Conservation (phyloP, 2,888 invertebrate species). For the Nematopogon swammerdamellus region DNA sequence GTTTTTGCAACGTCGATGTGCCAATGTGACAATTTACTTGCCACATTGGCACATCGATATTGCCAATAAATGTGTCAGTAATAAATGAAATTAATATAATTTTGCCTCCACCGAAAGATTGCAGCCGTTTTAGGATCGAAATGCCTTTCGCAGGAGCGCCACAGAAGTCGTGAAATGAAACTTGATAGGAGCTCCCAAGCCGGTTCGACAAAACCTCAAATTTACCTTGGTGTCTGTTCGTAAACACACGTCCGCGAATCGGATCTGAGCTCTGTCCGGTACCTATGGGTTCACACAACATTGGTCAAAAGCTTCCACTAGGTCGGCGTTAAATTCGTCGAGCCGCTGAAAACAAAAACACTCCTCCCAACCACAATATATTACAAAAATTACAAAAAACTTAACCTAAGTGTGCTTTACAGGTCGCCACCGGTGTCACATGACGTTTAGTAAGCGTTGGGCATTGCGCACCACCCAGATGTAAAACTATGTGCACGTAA, state of each 20-base stretch:
- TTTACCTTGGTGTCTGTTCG: background rate
- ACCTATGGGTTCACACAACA: background rate
- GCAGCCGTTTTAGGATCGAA: background rate
- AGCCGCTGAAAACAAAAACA: background rate
- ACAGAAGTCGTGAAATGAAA: background rate
- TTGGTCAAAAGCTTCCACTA: too few species aligned
- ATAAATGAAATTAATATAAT: too few species aligned
- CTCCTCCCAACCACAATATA: background rate
- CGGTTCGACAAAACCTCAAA: background rate
- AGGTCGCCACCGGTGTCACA: background rate
- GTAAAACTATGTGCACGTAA: constrained; percentile 92
- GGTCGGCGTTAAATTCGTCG: background rate
- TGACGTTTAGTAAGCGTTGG: background rate
- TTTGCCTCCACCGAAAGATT: background rate
- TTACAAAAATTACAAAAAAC: background rate
- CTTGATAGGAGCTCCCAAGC: background rate
- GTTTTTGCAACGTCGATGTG: too few species aligned
- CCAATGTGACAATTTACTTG: too few species aligned
- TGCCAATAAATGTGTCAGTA: too few species aligned
- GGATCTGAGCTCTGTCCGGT: background rate
- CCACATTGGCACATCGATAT: too few species aligned
- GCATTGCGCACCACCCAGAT: constrained; percentile 78
- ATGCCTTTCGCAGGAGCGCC: background rate
- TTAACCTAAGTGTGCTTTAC: background rate
- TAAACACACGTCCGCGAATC: background rate